Percentiles rank a stretch among this genome's conserved stretches.
These are phyloP conservation scores for Acromyrmex echinatior DNA, from an alignment of 1,140 invertebrate species.

Conservation along the genomic window DNA sequence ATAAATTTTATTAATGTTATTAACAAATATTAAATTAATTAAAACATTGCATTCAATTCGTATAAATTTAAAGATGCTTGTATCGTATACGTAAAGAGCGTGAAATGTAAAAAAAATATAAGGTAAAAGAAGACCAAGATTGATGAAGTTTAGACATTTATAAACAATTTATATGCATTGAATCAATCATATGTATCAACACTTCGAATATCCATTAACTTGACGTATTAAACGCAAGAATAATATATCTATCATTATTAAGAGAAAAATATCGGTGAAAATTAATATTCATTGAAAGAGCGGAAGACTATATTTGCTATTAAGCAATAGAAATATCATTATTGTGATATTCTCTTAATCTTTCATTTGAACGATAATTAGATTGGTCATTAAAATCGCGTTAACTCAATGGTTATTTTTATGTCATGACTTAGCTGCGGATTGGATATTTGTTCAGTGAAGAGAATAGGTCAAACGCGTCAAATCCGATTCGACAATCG, in stretches of 20 bases:
- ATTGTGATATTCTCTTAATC: conserved; percentile 15
- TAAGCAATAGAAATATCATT: conserved; percentile 9
- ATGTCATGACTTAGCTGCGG: background rate
- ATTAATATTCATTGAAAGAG: conserved; percentile 33
- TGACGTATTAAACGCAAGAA: background rate
- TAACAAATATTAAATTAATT: background rate
- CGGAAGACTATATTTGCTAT: background rate
- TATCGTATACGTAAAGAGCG: background rate
- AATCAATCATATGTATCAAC: conserved; percentile 4
- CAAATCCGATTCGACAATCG: background rate
- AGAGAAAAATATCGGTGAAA: background rate
- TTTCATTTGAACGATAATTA: conserved; percentile 1
- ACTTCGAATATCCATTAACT: conserved; percentile 25
- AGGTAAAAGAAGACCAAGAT: background rate
- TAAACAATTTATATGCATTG: conserved; percentile 19
- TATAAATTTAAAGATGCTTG: background rate
- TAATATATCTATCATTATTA: conserved; percentile 21
- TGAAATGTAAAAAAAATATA: background rate
- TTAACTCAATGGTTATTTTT: conserved; percentile 3
- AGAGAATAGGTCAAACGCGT: background rate
- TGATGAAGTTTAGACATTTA: conserved; percentile 16
- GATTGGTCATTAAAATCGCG: conserved; percentile 24
- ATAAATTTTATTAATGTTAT: background rate
- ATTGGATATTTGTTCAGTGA: background rate
- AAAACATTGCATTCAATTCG: background rate